Percentiles rank a stretch among this genome's conserved stretches.
Evolutionary conservation across 1,140 invertebrate genomes (phyloP).

Genomic region (Parapsyche elsis): DNA sequence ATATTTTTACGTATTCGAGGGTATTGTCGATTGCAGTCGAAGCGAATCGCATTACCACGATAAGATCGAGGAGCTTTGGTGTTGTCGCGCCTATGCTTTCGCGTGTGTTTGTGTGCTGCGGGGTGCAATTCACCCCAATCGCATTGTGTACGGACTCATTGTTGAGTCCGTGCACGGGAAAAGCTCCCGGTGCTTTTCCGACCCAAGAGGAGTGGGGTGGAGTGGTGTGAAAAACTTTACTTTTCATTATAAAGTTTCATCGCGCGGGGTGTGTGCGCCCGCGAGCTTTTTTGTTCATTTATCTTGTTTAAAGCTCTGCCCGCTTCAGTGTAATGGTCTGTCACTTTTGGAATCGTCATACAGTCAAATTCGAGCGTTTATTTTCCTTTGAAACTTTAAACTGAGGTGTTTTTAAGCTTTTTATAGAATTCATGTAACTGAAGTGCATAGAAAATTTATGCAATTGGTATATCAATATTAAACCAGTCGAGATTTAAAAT

Average conservation of each 20-base stretch:
- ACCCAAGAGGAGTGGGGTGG: neutral
- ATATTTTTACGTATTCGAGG: neutral
- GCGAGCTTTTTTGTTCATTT: constrained; percentile 33
- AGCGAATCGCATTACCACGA: constrained; percentile 20
- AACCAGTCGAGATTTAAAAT: too few relatives aligned
- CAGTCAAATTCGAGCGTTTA: constrained; percentile 4
- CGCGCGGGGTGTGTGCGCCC: neutral
- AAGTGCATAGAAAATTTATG: too few relatives aligned
- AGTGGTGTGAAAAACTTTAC: constrained; percentile 42
- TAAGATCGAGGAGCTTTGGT: constrained; percentile 13
- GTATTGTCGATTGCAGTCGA: neutral
- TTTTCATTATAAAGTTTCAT: constrained; percentile 50
- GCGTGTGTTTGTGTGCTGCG: constrained; percentile 1
- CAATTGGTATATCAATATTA: too few relatives aligned
- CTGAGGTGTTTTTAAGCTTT: too few relatives aligned
- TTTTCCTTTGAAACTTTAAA: neutral
- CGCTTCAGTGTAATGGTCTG: constrained; percentile 20
- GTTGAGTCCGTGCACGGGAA: constrained; percentile 14
- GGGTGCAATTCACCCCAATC: neutral
- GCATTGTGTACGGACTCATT: neutral
- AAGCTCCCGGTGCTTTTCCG: neutral
- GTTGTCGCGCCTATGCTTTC: neutral
- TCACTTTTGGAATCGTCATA: constrained; percentile 21
- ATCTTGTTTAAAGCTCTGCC: constrained; percentile 39
- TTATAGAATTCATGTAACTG: too few relatives aligned